Evolutionary conservation across 2,797 vertebrate species (phyloP).

Genomic region (Lacerta viridis): DNA sequence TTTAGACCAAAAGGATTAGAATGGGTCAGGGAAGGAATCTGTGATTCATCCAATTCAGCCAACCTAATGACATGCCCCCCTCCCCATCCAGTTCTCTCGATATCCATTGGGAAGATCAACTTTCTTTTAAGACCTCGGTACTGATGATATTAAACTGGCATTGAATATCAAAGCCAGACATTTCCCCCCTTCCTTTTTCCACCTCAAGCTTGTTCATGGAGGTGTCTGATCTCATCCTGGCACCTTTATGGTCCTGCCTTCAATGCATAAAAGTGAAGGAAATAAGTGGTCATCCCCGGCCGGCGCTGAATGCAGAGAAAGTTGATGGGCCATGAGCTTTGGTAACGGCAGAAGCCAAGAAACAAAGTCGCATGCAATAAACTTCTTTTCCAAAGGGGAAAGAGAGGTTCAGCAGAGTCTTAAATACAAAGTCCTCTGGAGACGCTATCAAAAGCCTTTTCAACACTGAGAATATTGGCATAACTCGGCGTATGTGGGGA

Average conservation of each 20-base stretch:
- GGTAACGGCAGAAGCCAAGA: conserved; percentile 28
- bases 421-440: conserved; percentile 18
- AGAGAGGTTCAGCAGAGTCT: conserved; percentile 26
- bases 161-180: neutral
- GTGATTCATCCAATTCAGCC: conserved; percentile 24
- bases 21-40: neutral
- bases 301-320: neutral
- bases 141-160: conserved; percentile 4
- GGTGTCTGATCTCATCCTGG: conserved; percentile 24
- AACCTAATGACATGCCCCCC: neutral
- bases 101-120: neutral
- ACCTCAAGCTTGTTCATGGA: neutral
- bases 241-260: conserved; percentile 1
- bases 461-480: conserved; percentile 25
- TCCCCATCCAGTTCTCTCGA: neutral
- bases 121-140: conserved; percentile 3
- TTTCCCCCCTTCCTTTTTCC: neutral
- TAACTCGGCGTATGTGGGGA: neutral
- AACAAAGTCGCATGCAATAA: neutral
- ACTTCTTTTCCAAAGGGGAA: conserved; percentile 23
- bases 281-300: neutral
- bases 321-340: conserved; percentile 14
- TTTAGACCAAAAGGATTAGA: neutral
- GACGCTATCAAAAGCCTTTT: conserved; percentile 22
- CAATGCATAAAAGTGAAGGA: conserved; percentile 1